phyloP scores from a whole-genome alignment of 2,797 vertebrate species.

The Telmatherina bonti region DNA sequence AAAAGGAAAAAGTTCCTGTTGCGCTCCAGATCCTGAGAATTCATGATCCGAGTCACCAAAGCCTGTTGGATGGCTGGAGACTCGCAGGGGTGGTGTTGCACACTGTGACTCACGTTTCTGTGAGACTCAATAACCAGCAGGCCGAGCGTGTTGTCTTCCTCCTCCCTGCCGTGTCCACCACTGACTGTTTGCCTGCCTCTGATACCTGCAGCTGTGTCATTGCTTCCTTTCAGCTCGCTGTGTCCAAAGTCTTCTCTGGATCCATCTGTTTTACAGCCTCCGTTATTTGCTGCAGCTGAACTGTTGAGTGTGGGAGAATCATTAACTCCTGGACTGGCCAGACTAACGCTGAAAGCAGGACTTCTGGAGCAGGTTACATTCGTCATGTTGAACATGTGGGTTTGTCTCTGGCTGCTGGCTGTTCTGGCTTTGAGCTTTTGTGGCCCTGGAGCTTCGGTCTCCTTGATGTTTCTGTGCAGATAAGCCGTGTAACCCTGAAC shows the following conservation, averaged over 20 bases:
- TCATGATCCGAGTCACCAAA: slow-evolving; percentile 61
- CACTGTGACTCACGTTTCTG: slow-evolving; percentile 67
- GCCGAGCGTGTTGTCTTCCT: slow-evolving; percentile 25
- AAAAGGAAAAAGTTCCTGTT: slow-evolving; percentile 64
- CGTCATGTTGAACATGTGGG: background rate
- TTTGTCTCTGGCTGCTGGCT: background rate
- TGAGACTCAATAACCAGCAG: slow-evolving; percentile 65
- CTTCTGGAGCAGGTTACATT: slow-evolving; percentile 27
- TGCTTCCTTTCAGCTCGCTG: background rate
- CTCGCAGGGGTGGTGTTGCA: slow-evolving; percentile 71
- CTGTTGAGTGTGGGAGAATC: slow-evolving; percentile 5
- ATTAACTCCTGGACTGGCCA: background rate
- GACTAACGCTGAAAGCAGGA: slow-evolving; percentile 17
- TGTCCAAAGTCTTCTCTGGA: slow-evolving; percentile 9
- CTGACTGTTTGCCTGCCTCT: background rate
- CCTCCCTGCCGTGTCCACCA: background rate
- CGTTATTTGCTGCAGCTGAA: background rate
- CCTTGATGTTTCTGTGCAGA: slow-evolving; percentile 61
- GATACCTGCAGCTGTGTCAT: accelerated
- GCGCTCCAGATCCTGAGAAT: slow-evolving; percentile 62
- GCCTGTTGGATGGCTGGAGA: slow-evolving; percentile 70
- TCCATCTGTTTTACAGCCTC: slow-evolving; percentile 9
- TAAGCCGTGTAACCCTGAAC: slow-evolving; percentile 64
- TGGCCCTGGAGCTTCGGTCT: slow-evolving; percentile 39
- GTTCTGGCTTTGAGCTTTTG: background rate